Conservation (phyloP, 2,113 vertebrate species). For the Scophthalmus maximus region DNA sequence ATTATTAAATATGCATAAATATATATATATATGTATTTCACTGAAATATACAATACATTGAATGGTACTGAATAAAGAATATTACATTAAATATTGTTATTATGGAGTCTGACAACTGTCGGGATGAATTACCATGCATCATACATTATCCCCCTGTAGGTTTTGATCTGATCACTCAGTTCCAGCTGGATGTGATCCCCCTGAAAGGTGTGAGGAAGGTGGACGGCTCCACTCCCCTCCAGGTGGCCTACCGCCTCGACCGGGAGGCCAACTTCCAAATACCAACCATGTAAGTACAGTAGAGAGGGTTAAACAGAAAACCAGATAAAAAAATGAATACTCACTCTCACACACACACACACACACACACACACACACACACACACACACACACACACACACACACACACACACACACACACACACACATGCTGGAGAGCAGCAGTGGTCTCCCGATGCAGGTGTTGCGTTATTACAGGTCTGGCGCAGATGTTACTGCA, state of each 20-base stretch:
- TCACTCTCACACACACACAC: not conserved
- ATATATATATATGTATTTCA: no score
- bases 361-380: not conserved
- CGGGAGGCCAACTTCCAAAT: constrained; percentile 87
- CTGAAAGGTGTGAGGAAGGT: constrained; percentile 85
- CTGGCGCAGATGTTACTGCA: constrained; percentile 69
- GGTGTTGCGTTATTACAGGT: constrained; percentile 83
- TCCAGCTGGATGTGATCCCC: constrained; percentile 84
- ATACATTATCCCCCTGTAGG: constrained; percentile 57
- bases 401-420: not conserved
- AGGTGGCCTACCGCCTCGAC: constrained; percentile 87
- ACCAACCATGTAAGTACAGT: constrained; percentile 84
- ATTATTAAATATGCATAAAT: no score
- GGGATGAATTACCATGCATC: not conserved
- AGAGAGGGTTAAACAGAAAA: constrained; percentile 32
- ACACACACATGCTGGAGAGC: not conserved
- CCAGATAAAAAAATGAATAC: constrained; percentile 14
- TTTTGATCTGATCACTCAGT: constrained; percentile 87
- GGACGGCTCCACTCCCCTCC: constrained; percentile 84
- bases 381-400: not conserved
- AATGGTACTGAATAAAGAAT: no score
- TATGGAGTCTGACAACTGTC: no score
- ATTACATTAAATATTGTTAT: no score
- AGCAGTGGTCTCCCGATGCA: constrained; percentile 45
- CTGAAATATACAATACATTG: no score